Evolutionary conservation across 2,113 vertebrate species (phyloP), one percentile per base, ranked within the genome.

Genomic region (Corydoras maculifer): DNA sequence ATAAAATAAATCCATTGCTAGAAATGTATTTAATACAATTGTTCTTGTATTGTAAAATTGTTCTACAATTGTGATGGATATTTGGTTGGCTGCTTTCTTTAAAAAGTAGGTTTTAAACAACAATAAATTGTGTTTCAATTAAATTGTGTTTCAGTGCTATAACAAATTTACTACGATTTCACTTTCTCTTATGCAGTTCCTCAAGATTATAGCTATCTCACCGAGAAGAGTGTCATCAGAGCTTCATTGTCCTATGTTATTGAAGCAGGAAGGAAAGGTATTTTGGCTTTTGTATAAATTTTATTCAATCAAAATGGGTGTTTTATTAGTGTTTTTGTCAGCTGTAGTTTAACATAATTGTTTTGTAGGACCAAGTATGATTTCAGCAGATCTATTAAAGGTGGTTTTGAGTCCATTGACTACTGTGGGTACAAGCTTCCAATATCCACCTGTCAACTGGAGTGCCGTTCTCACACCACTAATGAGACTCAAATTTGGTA

Each of bases 391-490:
- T 6, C 70, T 90, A 75, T 88, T 97, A 30, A 91, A 90, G 79
- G 84, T 90, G 2, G 89, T 87, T 0, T 82, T 96, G 83, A 84
- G 85, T 49, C 77, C 94, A 2, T 81, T 98, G 78, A 84, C 81
- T 0, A 84, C 90, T 0, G 88, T 91, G 32, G 94, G 94, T 58
- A 77, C 84, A 68, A 89, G 68, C 48, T 85, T 91, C 83, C 94
- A 96, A 78, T 99, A 91, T 78, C 97, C 97, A 6, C 95, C 96
- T 58, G 84, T 93, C 69, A 98, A 98, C 83, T 98, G 95, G 95
- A 92, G 90, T 5, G 85, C 91, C 0, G 70, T 94, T 62, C 91
- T 99, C 66, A 93, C 94, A 60, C 93, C 96, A 66, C 87, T 98
- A 50, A 94, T 98, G 93, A 93, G 97, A 32, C 88, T 98, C 12